Evolutionary conservation across 92 coral and sea anemone species (phyloP).

Genomic region (Epizoanthus stellaris): DNA sequence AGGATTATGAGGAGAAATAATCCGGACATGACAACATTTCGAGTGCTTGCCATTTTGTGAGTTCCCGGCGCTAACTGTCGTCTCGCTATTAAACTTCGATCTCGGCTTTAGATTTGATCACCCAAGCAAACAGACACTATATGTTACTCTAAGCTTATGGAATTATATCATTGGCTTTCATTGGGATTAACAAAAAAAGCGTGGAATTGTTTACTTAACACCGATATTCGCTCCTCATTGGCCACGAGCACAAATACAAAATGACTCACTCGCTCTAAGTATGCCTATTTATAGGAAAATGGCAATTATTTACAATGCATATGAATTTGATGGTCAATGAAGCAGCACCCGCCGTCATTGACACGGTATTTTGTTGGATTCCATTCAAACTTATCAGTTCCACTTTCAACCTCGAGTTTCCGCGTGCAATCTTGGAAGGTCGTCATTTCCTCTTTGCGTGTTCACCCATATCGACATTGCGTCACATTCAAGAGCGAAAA

Average conservation of each 20-base stretch:
- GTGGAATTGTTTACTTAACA: constrained; percentile 49
- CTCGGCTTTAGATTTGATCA: constrained; percentile 18
- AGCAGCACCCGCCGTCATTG: constrained; percentile 27
- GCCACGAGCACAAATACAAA: constrained; percentile 28
- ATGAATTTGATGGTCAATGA: constrained; percentile 13
- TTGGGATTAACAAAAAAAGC: constrained; percentile 32
- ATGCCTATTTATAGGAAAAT: constrained; percentile 40
- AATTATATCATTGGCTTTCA: constrained; percentile 14
- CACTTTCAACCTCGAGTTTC: constrained; percentile 10
- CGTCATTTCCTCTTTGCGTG: constrained; percentile 31
- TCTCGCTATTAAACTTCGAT: background rate
- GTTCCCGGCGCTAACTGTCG: background rate
- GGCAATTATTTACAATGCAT: background rate
- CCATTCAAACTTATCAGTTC: constrained; percentile 27
- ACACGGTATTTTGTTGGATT: background rate
- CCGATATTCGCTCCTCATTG: constrained; percentile 30
- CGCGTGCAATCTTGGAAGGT: background rate
- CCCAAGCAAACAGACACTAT: constrained; percentile 5
- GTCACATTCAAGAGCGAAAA: background rate
- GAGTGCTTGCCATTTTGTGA: constrained; percentile 12
- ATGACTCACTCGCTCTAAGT: constrained; percentile 8
- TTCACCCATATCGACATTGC: background rate
- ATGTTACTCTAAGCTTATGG: constrained; percentile 8
- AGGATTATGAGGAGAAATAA: background rate
- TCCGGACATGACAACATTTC: background rate